Percentiles rank a stretch among this genome's conserved stretches.
phyloP scores from a whole-genome alignment of 92 coral and sea anemone species.

The Metridium senile region DNA sequence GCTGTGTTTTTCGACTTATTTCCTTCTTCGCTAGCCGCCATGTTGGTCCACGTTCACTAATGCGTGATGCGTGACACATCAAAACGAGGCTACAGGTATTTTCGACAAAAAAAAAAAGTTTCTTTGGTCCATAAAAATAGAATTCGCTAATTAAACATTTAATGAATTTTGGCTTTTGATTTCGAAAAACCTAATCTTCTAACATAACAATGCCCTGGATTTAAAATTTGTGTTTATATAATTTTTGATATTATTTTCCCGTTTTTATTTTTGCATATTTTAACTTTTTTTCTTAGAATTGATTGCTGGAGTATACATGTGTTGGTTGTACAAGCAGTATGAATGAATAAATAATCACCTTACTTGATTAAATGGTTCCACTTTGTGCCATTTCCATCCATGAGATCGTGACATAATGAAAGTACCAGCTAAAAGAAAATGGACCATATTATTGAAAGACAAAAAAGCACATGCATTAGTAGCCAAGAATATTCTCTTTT shows the following conservation, averaged over 20 bases:
- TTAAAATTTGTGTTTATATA: too few relatives aligned
- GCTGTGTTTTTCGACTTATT: not conserved
- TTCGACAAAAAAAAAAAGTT: not conserved
- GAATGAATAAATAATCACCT: too few relatives aligned
- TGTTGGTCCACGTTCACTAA: not conserved
- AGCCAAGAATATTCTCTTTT: too few relatives aligned
- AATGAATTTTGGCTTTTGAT: too few relatives aligned
- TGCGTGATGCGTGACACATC: not conserved
- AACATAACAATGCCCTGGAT: too few relatives aligned
- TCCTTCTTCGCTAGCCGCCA: constrained; percentile 1
- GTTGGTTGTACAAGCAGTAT: too few relatives aligned
- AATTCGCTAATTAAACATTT: too few relatives aligned
- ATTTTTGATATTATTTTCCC: too few relatives aligned
- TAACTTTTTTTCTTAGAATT: too few relatives aligned
- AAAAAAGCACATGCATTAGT: not conserved
- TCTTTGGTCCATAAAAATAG: not conserved
- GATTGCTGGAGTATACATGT: too few relatives aligned
- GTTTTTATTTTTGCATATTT: too few relatives aligned
- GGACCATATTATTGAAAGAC: not conserved
- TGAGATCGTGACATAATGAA: constrained; percentile 74
- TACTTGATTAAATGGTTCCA: constrained; percentile 38
- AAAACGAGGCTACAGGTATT: constrained; percentile 1
- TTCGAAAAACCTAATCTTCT: too few relatives aligned
- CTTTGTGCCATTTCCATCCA: constrained; percentile 15
- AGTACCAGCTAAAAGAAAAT: constrained; percentile 55